Evolutionary conservation across 2,888 invertebrate species (phyloP).

Genomic region (Drosophila mimica): DNA sequence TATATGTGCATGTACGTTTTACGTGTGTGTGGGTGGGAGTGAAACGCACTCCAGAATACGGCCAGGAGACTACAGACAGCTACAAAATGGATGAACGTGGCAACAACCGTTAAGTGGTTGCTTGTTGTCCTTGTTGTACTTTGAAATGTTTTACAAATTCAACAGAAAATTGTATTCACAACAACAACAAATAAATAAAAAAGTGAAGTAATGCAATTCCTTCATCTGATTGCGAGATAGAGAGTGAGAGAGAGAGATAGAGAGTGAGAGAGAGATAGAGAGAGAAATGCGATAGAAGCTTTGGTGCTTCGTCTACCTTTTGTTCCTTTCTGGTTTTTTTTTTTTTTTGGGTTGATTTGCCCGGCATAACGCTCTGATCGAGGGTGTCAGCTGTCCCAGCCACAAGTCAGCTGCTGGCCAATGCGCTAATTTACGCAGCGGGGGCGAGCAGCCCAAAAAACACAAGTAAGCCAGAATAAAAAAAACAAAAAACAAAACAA

Average conservation of each 20-base stretch:
- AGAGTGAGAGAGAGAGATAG: not conserved
- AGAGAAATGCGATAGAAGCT: slow-evolving; percentile 27
- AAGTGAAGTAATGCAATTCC: slow-evolving; percentile 29
- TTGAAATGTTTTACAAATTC: slow-evolving; percentile 79
- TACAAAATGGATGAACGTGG: slow-evolving; percentile 77
- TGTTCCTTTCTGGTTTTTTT: not conserved
- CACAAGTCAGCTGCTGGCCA: slow-evolving; percentile 42
- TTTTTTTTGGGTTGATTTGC: slow-evolving; percentile 6
- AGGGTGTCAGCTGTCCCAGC: slow-evolving; percentile 52
- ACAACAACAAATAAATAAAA: slow-evolving; percentile 13
- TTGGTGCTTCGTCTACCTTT: not conserved
- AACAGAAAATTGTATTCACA: slow-evolving; percentile 49
- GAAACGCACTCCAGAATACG: slow-evolving; percentile 71
- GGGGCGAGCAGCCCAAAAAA: slow-evolving; percentile 12
- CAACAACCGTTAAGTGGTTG: slow-evolving; percentile 81
- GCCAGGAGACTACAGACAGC: slow-evolving; percentile 53
- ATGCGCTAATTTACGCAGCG: slow-evolving; percentile 39
- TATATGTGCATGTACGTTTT: no score
- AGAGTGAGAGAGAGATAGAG: not conserved
- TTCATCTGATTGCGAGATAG: slow-evolving; percentile 34
- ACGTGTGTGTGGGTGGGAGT: slow-evolving; percentile 7
- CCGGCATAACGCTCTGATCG: slow-evolving; percentile 32
- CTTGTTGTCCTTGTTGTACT: slow-evolving; percentile 74
- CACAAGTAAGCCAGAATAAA: slow-evolving; percentile 3
- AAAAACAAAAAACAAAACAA: slow-evolving; percentile 6